Conservation (phyloP, 2,888 invertebrate species). For the Idaea biselata region DNA sequence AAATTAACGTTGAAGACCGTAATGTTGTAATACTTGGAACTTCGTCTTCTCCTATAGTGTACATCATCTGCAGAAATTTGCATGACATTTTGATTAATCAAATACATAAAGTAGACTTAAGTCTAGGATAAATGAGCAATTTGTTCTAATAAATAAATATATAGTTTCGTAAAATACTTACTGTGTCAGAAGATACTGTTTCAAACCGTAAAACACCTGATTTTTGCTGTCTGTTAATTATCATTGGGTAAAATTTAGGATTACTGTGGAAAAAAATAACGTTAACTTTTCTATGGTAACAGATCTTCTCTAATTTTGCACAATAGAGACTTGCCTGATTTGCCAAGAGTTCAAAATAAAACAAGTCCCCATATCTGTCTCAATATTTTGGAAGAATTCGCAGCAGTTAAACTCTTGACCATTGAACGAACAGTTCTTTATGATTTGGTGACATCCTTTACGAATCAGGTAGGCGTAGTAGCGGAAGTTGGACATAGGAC, state of each 20-base stretch:
- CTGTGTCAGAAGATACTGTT: slow-evolving; percentile 66
- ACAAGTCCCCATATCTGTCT: slow-evolving; percentile 82
- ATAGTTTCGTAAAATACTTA: slow-evolving; percentile 41
- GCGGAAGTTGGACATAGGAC: slow-evolving; percentile 81
- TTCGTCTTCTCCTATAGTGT: slow-evolving; percentile 84
- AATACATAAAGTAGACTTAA: too few species aligned
- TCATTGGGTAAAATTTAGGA: slow-evolving; percentile 68
- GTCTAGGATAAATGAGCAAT: slow-evolving; percentile 3
- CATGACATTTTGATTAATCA: slow-evolving; percentile 35
- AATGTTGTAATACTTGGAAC: slow-evolving; percentile 85
- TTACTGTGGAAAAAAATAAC: slow-evolving; percentile 44
- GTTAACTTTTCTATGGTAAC: not conserved
- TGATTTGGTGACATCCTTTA: slow-evolving; percentile 70
- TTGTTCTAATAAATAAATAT: not conserved
- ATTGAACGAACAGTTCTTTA: slow-evolving; percentile 78
- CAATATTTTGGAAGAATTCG: slow-evolving; percentile 79
- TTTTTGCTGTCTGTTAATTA: slow-evolving; percentile 73
- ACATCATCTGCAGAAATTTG: slow-evolving; percentile 55
- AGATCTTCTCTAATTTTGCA: not conserved
- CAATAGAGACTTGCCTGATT: slow-evolving; percentile 65
- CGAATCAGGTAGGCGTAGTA: slow-evolving; percentile 80
- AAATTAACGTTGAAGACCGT: slow-evolving; percentile 80
- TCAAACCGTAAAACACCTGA: slow-evolving; percentile 75
- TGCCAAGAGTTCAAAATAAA: slow-evolving; percentile 82
- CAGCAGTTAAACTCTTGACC: slow-evolving; percentile 81